These are phyloP conservation scores for Paguma larvata DNA, from an alignment of 2,797 vertebrate species.

Conservation along the genomic window DNA sequence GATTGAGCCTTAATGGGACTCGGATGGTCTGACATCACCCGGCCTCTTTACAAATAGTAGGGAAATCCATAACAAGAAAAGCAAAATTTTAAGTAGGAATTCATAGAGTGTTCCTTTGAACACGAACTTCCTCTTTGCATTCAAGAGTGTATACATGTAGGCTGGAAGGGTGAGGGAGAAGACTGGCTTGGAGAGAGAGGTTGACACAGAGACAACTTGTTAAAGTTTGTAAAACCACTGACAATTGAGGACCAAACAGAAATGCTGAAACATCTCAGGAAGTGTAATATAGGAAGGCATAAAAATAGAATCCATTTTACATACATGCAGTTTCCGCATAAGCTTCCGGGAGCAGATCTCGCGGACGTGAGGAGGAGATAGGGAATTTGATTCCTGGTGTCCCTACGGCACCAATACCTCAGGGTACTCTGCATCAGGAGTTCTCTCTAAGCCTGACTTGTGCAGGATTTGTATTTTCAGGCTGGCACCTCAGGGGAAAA, in stretches of 20 bases:
- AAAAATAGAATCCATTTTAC: conserved; percentile 6
- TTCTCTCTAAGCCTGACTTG: not conserved
- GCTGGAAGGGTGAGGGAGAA: not conserved
- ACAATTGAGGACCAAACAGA: not conserved
- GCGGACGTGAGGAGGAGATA: not conserved
- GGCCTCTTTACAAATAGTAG: not conserved
- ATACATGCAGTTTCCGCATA: not conserved
- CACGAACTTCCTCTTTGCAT: not conserved
- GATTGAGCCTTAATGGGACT: not conserved
- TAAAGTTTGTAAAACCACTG: conserved; percentile 14
- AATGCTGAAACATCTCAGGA: not conserved
- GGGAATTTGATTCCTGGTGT: not conserved
- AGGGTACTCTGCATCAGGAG: not conserved
- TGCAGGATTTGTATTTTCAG: not conserved
- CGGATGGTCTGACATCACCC: not conserved
- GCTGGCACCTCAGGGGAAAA: too few species aligned
- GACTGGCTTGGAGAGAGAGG: not conserved
- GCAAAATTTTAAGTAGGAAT: not conserved
- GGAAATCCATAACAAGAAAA: not conserved
- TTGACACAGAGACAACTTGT: not conserved
- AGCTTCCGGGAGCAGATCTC: not conserved
- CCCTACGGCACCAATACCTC: not conserved
- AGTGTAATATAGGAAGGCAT: not conserved
- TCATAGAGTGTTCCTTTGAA: not conserved
- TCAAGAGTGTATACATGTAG: not conserved